Base-by-base conservation (phyloP, 2,888 invertebrate genomes). In the Heliconius ismenius region DNA sequence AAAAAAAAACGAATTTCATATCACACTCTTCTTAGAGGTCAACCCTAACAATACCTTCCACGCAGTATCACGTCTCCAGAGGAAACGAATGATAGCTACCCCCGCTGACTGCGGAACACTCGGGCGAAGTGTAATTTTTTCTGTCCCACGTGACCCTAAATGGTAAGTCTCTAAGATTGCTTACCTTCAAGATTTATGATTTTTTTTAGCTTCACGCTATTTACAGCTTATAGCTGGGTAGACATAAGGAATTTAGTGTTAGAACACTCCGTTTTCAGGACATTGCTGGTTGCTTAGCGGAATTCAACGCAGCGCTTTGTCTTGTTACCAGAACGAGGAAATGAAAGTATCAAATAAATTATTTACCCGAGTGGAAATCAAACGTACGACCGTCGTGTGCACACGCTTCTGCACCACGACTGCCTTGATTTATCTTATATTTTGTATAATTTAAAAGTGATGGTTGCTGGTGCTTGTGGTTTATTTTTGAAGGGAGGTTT, bases 31-130 rank as follows among this genome's bases (percentile, higher is more conserved):
- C 13, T 21, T n/a, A 49, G 54, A 54, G 28, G 4, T 60, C 76
- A 78, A 69, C 78, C 77, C 85, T 84, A 83, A 83, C 83, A 84
- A 84, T 39, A 65, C 39, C 81, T 83, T 84, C 83, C 83, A 82
- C 84, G 83, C 63, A 78, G 87, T 86, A 87, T 88, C 86, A 86
- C 86, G 87, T 89, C 91, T 88, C 89, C 79, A 85, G 88, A 88
- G 84, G 86, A 86, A 88, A 89, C 86, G 88, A 88, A 89, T 88
- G 88, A 86, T 86, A 82, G 88, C 86, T 87, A 87, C 88, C 86
- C 86, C 81, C 83, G 83, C 85, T 84, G 85, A 86, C 87, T 88
- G 84, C 84, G 84, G 86, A 88, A 86, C 85, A 85, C 83, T 82
- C 78, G 76, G 76, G 79, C 75, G 73, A 72, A 70, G 79, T 77